A percentile compares a stretch with the other conserved stretches of the same genome.
Conservation (phyloP, 2,797 vertebrate species). For the Darevskia nairensis region DNA sequence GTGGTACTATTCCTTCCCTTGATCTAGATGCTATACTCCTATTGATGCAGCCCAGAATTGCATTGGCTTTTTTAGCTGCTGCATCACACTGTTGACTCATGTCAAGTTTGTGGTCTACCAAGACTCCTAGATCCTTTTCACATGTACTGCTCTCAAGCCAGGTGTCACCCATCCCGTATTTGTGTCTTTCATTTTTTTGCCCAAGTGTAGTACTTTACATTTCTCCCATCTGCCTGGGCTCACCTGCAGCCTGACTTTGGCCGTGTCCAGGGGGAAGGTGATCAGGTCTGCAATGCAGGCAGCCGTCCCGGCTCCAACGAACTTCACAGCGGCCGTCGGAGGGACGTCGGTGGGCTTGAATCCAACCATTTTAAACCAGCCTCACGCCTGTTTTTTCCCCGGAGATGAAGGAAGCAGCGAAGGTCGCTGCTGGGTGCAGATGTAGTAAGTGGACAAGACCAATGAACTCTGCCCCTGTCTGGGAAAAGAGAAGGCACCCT, state of each 20-base stretch:
- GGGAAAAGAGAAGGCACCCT: not conserved
- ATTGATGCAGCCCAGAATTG: too few relatives aligned
- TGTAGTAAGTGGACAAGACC: constrained; percentile 74
- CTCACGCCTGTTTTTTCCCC: constrained; percentile 10
- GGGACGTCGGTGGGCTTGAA: constrained; percentile 86
- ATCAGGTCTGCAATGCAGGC: constrained; percentile 90
- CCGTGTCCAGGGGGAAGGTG: constrained; percentile 91
- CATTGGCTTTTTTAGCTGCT: too few relatives aligned
- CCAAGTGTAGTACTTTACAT: too few relatives aligned
- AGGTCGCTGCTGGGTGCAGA: not conserved
- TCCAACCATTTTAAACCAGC: constrained; percentile 82
- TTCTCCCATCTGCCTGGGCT: not conserved
- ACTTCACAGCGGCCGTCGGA: constrained; percentile 87
- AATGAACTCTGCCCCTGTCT: constrained; percentile 71
- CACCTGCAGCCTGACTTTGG: constrained; percentile 92
- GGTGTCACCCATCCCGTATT: too few relatives aligned
- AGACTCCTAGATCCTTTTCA: too few relatives aligned
- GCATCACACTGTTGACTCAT: too few relatives aligned
- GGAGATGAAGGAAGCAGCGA: not conserved
- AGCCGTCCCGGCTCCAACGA: constrained; percentile 87
- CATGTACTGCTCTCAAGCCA: too few relatives aligned
- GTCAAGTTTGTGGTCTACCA: too few relatives aligned
- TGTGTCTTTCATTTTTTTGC: too few relatives aligned
- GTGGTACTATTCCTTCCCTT: too few relatives aligned
- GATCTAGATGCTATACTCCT: too few relatives aligned